phyloP scores from a whole-genome alignment of 2,113 vertebrate species.

The Climacteris rufus region DNA sequence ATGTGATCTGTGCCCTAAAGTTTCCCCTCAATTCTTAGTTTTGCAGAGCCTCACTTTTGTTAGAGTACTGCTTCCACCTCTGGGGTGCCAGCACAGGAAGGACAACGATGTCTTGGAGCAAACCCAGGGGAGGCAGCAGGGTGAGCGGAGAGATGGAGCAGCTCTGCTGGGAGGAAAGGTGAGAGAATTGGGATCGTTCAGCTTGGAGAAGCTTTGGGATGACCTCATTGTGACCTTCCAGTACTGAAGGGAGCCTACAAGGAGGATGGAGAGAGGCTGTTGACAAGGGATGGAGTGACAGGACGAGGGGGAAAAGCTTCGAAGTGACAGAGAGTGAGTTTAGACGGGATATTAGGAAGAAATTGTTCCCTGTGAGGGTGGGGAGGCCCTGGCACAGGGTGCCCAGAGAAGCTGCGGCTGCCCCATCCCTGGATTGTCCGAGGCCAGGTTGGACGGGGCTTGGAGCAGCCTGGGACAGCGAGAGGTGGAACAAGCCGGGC shows the following conservation, averaged over 20 bases:
- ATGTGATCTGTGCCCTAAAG: background rate
- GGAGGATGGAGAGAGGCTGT: background rate
- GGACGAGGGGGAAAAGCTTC: background rate
- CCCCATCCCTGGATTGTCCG: background rate
- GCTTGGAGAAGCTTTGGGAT: background rate
- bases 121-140: background rate
- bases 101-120: background rate
- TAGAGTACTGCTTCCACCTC: background rate
- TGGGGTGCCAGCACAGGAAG: background rate
- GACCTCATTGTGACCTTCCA: background rate
- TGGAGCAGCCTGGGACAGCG: accelerated
- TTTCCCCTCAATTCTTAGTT: background rate
- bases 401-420: background rate
- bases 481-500: too few species aligned
- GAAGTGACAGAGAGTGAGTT: too few species aligned
- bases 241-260: background rate
- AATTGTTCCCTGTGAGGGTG: background rate
- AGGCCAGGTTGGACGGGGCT: accelerated
- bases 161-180: background rate
- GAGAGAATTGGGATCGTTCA: background rate
- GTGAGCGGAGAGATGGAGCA: background rate
- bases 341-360: too few species aligned
- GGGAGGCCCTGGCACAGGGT: background rate
- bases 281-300: background rate
- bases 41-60: background rate